Base-by-base conservation (phyloP, 2,888 invertebrate genomes). In the Cerceris ruficornis region DNA sequence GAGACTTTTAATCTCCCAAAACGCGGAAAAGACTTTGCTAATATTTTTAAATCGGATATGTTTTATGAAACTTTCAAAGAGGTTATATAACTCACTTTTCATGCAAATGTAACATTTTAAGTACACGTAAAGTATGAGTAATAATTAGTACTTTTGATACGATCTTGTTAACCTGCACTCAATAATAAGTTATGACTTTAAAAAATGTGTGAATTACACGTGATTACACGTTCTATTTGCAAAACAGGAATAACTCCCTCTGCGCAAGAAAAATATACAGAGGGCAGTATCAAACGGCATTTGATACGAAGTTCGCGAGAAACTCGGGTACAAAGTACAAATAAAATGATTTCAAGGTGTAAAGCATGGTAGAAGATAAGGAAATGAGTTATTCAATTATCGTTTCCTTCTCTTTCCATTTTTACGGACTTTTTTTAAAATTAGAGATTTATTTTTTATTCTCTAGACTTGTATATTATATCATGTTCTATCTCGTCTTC, bases 81-180 rank as follows among this genome's bases (percentile, higher is more conserved):
- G 81, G 76, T 81, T 81, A 81, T 81, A 69, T 81, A 81, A 81
- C 68, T 69, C 76, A 76, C 75, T 71, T 73, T 61, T 65, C 11
- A 49, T 59, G 15, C n/a, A 15, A 49, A 15, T 50, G n/a, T 4
- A 43, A 11, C 28, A 81, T 62, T 13, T 50, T 58, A 57, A 54
- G 55, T n/a, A 70, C 42, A 64, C 46, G 8, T 8, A 11, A 8
- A 49, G 14, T 7, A 50, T 55, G 17, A 13, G 4, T 46, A 42
- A 66, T 17, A 57, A 7, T 52, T 9, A 0, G 49, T 72, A 28
- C 0, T 49, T n/a, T 39, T 8, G 9, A 1, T 62, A 28, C 8
- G 60, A 13, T 43, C 6, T 8, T 13, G 1, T 6, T 50, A 4
- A 14, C 0, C 1, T 61, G 46, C 49, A 6, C 7, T 28, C 7